Base-by-base conservation (phyloP, 1,140 invertebrate species). In the Drosophila navojoa region DNA sequence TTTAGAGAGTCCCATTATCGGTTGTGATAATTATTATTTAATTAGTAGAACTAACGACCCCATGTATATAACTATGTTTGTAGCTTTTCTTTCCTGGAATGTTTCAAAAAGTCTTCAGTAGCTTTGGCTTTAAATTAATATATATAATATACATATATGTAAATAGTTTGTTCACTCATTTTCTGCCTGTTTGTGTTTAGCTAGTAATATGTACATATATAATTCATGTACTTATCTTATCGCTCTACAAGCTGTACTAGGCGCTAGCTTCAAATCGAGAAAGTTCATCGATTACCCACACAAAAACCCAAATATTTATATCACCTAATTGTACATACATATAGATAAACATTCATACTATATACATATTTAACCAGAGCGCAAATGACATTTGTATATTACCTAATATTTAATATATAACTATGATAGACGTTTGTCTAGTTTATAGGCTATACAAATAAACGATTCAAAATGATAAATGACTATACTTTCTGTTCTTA, bases 171-270 rank as follows among this genome's bases (percentile, higher is more conserved):
- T 32, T 22, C 19, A 19, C 19, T 22, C 19, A 19, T 11, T 47
- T 19, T 47, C 19, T 42, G 40, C 40, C 40, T 15, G 1, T 7
- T 35, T 35, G 2, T 11, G 27, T 16, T 5, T 35, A 25, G 15
- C n/a, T 19, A 66, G 5, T 19, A 67, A 67, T 72, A 66, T 5
- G 15, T 55, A 50, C 55, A 61, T 63, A 50, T 61, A 61, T 63
- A 50, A 75, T 55, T 40, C 16, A 15, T 52, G 67, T 70, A 75
- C 53, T 75, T 75, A 74, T 70, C 67, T 70, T 58, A 74, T 74
- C 71, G 13, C 60, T 53, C 44, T 44, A 57, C 35, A 58, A 29
- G 60, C 25, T 47, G 60, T 38, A 52, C 35, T 38, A 38, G 35
- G 52, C 19, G 29, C 38, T 53, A 66, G 44, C 16, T 54, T 13